These are phyloP conservation scores for Poeciliopsis gracilis DNA, from an alignment of 2,797 vertebrate genomes.

Conservation along the genomic window DNA sequence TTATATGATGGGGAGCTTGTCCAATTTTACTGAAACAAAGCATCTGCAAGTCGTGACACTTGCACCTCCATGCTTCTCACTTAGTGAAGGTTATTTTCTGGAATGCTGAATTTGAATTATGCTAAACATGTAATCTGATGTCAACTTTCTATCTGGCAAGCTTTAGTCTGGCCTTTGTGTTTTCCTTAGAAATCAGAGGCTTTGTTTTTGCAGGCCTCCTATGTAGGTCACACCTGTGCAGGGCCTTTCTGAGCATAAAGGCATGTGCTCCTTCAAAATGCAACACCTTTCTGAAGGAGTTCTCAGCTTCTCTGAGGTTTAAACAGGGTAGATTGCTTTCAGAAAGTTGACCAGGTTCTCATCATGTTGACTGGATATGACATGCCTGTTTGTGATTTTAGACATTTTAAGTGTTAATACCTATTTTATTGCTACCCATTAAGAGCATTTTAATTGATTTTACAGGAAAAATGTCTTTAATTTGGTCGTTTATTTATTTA, in stretches of 20 bases:
- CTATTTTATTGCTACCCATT: background rate
- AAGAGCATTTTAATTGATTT: background rate
- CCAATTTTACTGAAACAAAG: background rate
- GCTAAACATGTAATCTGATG: background rate
- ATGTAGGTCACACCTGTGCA: background rate
- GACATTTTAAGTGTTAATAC: background rate
- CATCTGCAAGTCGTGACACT: background rate
- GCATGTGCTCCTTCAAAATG: background rate
- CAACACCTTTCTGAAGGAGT: background rate
- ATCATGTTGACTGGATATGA: background rate
- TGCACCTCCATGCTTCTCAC: background rate
- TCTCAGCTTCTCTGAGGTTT: background rate
- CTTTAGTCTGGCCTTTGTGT: background rate
- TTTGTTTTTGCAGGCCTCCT: background rate
- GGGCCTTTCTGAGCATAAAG: background rate
- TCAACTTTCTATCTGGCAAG: background rate
- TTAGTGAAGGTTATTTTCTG: background rate
- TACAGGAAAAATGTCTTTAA: background rate
- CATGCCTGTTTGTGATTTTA: background rate
- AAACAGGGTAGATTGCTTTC: background rate
- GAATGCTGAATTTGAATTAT: background rate
- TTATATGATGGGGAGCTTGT: background rate
- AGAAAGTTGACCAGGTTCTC: background rate
- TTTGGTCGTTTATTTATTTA: background rate
- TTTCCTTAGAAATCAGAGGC: background rate